Percentiles rank a stretch among this genome's conserved stretches.
phyloP scores from a whole-genome alignment of 2,797 vertebrate genomes.

The Chanos chanos region DNA sequence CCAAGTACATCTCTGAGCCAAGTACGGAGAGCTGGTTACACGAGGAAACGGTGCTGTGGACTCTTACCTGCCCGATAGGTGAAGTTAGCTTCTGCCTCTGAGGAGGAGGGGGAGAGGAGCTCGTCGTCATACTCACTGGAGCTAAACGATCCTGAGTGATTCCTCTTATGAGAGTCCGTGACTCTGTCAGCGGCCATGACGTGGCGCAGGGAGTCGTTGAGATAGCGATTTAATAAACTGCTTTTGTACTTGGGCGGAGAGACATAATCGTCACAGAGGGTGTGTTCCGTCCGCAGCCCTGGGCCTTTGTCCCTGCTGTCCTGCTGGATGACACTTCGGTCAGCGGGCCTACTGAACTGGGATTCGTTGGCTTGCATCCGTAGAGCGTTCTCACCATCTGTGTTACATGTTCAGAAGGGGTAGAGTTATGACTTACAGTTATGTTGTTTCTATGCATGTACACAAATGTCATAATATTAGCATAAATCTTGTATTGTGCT shows the following conservation, averaged over 20 bases:
- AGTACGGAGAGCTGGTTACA: too few species aligned
- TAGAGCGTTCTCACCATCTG: conserved; percentile 33
- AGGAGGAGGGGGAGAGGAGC: conserved; percentile 91
- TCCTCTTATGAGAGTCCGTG: conserved; percentile 91
- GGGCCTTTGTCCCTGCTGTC: conserved; percentile 83
- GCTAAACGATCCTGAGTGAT: conserved; percentile 98
- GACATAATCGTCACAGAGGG: conserved; percentile 88
- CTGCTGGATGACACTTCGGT: conserved; percentile 92
- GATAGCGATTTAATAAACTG: conserved; percentile 97
- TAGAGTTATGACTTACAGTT: not conserved
- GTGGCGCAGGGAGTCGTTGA: conserved; percentile 96
- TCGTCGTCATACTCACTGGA: conserved; percentile 99
- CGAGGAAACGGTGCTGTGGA: too few species aligned
- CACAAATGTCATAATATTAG: not conserved
- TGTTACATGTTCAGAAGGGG: too few species aligned
- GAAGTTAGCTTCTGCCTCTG: conserved; percentile 95
- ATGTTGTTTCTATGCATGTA: not conserved
- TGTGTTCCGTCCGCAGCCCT: conserved; percentile 78
- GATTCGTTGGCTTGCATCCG: conserved; percentile 83
- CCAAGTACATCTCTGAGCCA: too few species aligned
- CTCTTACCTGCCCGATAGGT: conserved; percentile 92
- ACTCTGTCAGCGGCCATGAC: conserved; percentile 92
- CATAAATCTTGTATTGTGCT: too few species aligned
- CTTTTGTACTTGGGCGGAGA: conserved; percentile 98
- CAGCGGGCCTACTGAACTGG: conserved; percentile 84